A percentile compares a stretch with the other conserved stretches of the same genome.
These are phyloP conservation scores for Opisthocomus hoazin DNA, from an alignment of 2,113 vertebrate species.

Conservation along the genomic window DNA sequence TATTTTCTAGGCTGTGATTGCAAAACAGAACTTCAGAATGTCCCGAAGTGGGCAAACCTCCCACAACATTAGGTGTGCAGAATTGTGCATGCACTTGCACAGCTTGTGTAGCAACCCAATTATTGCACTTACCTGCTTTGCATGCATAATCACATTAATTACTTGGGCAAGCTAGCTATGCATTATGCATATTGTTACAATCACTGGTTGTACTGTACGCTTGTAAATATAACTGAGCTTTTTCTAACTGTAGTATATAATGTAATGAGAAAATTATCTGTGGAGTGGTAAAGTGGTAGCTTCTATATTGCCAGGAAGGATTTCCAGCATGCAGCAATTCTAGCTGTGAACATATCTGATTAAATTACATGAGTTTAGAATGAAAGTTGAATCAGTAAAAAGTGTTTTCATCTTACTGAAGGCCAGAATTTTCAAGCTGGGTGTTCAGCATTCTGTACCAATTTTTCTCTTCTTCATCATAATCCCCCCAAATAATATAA, in stretches of 20 bases:
- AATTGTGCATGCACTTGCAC: conserved; percentile 31
- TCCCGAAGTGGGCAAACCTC: neutral
- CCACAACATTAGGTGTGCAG: conserved; percentile 41
- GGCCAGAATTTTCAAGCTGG: conserved; percentile 24
- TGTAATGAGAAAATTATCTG: conserved; percentile 64
- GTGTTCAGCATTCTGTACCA: neutral
- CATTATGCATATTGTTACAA: conserved; percentile 51
- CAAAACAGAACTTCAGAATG: neutral
- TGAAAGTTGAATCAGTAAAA: conserved; percentile 56
- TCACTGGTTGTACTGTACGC: conserved; percentile 4
- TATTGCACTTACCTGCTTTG: conserved; percentile 52
- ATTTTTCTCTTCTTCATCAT: neutral
- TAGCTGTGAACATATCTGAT: conserved; percentile 61
- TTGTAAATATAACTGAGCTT: conserved; percentile 55
- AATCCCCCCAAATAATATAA: neutral
- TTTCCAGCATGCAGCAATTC: conserved; percentile 59
- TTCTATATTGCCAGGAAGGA: conserved; percentile 51
- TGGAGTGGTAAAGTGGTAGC: conserved; percentile 48
- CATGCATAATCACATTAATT: conserved; percentile 49
- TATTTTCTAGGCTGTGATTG: neutral
- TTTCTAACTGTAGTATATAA: conserved; percentile 37
- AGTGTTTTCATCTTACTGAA: conserved; percentile 45
- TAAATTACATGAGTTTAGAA: conserved; percentile 63
- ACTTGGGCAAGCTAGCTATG: conserved; percentile 27
- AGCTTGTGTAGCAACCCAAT: conserved; percentile 20